Percentiles rank a stretch among this genome's conserved stretches.
Evolutionary conservation across 2,113 vertebrate genomes (phyloP).

Genomic region (Empidonax traillii): DNA sequence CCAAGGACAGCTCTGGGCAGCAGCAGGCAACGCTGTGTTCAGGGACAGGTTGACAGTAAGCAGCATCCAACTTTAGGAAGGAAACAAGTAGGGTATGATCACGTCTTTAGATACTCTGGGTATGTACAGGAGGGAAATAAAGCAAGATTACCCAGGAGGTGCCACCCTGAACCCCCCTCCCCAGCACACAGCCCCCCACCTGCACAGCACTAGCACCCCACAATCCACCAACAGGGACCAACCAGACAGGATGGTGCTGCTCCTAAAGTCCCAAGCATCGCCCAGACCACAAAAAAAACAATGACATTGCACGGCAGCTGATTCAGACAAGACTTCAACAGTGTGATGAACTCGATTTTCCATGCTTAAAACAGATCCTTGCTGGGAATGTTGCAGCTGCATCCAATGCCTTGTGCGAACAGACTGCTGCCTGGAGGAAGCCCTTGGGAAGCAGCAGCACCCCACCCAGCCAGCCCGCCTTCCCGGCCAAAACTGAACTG

Average conservation of each 20-base stretch:
- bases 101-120: neutral
- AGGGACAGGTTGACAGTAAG: neutral
- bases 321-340: neutral
- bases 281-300: neutral
- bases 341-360: neutral
- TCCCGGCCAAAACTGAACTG: neutral
- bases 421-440: neutral
- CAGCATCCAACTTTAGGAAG: neutral
- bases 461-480: neutral
- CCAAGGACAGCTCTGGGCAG: neutral
- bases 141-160: neutral
- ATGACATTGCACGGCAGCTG: fast-evolving
- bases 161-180: neutral
- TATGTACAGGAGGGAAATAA: neutral
- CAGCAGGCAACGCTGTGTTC: neutral
- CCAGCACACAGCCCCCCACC: fast-evolving
- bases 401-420: neutral
- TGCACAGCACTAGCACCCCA: fast-evolving
- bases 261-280: neutral
- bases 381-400: neutral
- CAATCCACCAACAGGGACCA: neutral
- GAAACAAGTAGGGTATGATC: fast-evolving
- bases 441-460: neutral
- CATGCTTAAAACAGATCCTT: neutral
- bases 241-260: neutral